Conservation (phyloP, 2,113 vertebrate species). For the Lichenostomus cassidix region DNA sequence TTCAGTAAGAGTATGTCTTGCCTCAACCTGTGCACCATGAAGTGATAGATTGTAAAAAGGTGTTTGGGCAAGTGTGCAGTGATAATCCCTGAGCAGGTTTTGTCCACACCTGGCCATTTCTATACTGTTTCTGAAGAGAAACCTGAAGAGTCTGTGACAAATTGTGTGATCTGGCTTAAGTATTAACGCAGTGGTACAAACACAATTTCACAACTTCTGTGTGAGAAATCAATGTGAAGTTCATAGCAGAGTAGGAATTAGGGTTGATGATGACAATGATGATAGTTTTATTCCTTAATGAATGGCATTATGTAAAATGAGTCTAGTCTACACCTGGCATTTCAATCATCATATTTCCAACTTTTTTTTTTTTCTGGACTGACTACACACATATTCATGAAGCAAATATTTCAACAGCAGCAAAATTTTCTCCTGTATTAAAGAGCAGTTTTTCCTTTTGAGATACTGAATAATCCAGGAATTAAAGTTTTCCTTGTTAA, state of each 20-base stretch:
- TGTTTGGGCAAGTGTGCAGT: not conserved
- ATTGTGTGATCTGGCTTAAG: not conserved
- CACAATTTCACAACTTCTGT: not conserved
- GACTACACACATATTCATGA: not conserved
- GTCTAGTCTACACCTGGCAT: not conserved
- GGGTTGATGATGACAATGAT: not conserved
- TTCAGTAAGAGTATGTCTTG: not conserved
- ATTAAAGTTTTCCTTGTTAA: not conserved
- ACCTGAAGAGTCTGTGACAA: not conserved
- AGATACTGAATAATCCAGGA: not conserved
- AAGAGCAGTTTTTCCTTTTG: not conserved
- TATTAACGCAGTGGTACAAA: not conserved
- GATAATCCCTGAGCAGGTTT: not conserved
- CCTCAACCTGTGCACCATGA: not conserved
- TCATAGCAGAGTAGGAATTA: not conserved
- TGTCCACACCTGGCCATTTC: slow-evolving; percentile 1
- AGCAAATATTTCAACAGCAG: not conserved
- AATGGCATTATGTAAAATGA: not conserved
- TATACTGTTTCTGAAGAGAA: not conserved
- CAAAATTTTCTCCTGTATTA: not conserved
- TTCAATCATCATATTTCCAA: slow-evolving; percentile 14
- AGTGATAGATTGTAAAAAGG: not conserved
- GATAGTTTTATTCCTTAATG: not conserved
- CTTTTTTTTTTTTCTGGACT: not conserved
- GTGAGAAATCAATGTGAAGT: not conserved